Percentiles rank a stretch among this genome's conserved stretches.
Evolutionary conservation across 2,113 vertebrate genomes (phyloP).

Genomic region (Callipepla squamata): DNA sequence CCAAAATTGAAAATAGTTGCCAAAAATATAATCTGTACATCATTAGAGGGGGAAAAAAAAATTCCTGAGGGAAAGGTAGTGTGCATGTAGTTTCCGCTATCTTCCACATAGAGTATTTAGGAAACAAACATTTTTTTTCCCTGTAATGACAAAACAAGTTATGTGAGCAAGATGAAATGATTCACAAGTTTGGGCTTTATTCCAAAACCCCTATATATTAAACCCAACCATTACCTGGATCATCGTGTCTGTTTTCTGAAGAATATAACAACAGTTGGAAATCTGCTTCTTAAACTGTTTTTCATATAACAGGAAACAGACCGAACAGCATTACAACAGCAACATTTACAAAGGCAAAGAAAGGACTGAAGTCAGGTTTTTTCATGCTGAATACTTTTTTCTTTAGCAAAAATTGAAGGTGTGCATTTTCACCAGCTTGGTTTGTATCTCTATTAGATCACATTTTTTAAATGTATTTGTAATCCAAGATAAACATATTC

Average conservation of each 20-base stretch:
- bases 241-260: neutral
- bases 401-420: neutral
- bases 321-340: neutral
- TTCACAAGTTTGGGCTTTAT: neutral
- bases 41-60: neutral
- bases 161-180: conserved; percentile 29
- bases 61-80: neutral
- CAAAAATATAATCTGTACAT: neutral
- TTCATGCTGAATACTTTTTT: neutral
- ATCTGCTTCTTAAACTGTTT: conserved; percentile 40
- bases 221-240: neutral
- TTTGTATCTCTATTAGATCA: neutral
- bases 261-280: conserved; percentile 69
- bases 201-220: conserved; percentile 24
- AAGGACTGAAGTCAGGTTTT: neutral
- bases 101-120: neutral
- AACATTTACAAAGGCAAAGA: neutral
- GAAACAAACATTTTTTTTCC: conserved; percentile 37
- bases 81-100: neutral
- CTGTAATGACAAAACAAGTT: conserved; percentile 18
- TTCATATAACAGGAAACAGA: conserved; percentile 45
- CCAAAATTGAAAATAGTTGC: neutral
- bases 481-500: neutral
- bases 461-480: neutral
- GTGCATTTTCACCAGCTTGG: neutral